These are phyloP conservation scores for Myiothlypis chrysogaster DNA, from an alignment of 2,797 vertebrate species.

Conservation along the genomic window DNA sequence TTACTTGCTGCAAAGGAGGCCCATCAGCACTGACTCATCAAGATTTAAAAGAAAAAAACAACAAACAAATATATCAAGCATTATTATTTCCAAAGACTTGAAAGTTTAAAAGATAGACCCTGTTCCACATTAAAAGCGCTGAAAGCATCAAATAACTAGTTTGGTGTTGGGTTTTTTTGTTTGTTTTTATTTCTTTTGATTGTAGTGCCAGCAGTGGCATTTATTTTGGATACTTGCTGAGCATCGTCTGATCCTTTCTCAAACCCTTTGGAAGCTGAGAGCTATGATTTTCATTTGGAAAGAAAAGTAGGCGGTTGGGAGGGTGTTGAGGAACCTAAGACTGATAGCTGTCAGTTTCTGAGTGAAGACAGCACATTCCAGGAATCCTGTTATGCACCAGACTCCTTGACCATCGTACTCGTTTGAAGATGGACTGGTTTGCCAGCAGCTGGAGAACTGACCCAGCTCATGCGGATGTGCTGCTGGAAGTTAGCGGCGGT, in stretches of 20 bases:
- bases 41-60: not conserved
- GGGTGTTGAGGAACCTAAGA: not conserved
- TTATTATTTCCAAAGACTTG: not conserved
- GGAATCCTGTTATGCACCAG: not conserved
- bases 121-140: not conserved
- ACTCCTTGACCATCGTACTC: rapidly evolving
- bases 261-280: not conserved
- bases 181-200: not conserved
- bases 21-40: not conserved
- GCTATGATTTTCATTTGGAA: not conserved
- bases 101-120: not conserved
- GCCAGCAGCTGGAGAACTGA: not conserved
- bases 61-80: not conserved
- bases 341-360: not conserved
- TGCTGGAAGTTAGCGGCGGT: not conserved
- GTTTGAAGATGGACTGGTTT: not conserved
- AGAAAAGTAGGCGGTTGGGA: not conserved
- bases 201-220: not conserved
- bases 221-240: not conserved
- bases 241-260: not conserved
- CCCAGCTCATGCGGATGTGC: not conserved
- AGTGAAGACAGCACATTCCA: not conserved
- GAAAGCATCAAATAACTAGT: not conserved
- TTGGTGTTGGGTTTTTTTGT: not conserved
- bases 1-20: not conserved